Base-by-base conservation (phyloP, 2,797 vertebrate genomes). In the Hipposideros larvatus region DNA sequence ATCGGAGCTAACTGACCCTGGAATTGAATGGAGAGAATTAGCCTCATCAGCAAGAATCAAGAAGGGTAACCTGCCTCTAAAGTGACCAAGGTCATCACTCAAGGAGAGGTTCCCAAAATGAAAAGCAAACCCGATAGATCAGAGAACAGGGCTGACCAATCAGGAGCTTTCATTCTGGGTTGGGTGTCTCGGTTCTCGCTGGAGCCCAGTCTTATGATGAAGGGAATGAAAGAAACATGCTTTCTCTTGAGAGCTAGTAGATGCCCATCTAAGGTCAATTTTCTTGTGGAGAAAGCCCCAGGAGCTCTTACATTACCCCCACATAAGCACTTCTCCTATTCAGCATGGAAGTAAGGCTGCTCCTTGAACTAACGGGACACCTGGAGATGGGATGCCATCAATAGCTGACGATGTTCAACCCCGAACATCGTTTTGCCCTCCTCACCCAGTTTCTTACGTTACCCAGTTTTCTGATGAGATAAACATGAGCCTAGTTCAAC, bases 241-340 rank as follows among this genome's bases (percentile, higher is more conserved):
- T 46, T 11, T 41, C 16, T 63, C 80, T 70, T 10, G 46, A 53
- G 53, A 83, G 21, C 37, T 75, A 5, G 55, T 0, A 21, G 90
- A n/a, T 68, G 61, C 61, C 79, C 68, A 4, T 4, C 19, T 5
- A 51, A 31, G 68, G 82, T 71, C 92, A 71, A 3, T 57, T 68
- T 94, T 73, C 85, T 79, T 78, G 79, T 53, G 34, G 53, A 84
- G 74, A 95, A 55, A 80, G 59, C 70, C 55, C 26, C 59, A 11
- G 70, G 21, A 65, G 71, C 15, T 10, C 18, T 5, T 24, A 11
- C 48, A 16, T 48, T 59, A 46, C 26, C 55, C 74, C 53, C 65
- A 70, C 59, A 55, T 18, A 75, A 90, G 26, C 46, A 24, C 82
- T 24, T 86, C 31, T 77, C 43, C 48, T 13, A 18, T 66, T 91